These are phyloP conservation scores for Zonotrichia leucophrys DNA, from an alignment of 2,113 vertebrate species.

Conservation along the genomic window DNA sequence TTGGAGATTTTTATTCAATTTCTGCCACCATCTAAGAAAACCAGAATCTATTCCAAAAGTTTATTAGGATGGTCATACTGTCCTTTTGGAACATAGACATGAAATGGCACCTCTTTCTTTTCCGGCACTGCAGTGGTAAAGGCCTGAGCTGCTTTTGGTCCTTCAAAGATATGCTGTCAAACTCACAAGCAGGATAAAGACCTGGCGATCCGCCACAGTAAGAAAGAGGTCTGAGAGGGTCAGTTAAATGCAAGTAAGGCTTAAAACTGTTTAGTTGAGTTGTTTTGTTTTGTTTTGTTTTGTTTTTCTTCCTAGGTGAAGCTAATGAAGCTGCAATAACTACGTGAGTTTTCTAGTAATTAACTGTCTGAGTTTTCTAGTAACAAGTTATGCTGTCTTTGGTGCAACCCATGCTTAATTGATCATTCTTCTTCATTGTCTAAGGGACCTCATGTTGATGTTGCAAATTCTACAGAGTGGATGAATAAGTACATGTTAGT, in stretches of 20 bases:
- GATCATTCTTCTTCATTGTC: background rate
- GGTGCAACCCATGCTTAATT: background rate
- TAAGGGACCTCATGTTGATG: background rate
- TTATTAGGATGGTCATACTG: background rate
- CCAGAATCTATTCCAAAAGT: background rate
- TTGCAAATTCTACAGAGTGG: background rate
- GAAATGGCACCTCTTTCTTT: background rate
- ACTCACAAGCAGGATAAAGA: background rate
- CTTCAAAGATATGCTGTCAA: background rate
- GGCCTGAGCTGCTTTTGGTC: background rate
- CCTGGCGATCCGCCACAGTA: background rate
- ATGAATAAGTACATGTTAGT: background rate
- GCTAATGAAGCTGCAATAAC: background rate
- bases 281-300: background rate
- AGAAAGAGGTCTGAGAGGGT: background rate
- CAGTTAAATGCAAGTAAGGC: background rate
- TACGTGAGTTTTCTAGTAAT: background rate
- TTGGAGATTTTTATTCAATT: background rate
- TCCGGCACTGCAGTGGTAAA: background rate
- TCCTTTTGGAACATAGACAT: background rate
- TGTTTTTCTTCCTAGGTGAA: background rate
- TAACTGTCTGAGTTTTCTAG: background rate
- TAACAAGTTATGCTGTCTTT: background rate
- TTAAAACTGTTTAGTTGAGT: background rate
- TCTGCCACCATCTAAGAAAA: background rate